A percentile compares a stretch with the other conserved stretches of the same genome.
Evolutionary conservation across 1,140 invertebrate species (phyloP).

Genomic region (Ptiloglossa arizonensis): DNA sequence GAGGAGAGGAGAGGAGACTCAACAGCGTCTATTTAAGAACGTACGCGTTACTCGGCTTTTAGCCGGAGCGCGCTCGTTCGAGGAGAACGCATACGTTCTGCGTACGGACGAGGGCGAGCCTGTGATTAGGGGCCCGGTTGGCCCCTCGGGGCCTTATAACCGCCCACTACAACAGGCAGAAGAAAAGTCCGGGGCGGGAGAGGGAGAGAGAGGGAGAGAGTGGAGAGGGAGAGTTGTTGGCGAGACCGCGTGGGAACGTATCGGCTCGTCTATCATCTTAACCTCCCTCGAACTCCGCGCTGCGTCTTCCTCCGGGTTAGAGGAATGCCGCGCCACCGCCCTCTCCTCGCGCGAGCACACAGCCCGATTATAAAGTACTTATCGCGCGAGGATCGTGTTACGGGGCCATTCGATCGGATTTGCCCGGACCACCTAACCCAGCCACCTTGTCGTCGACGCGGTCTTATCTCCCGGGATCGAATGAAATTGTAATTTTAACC

Average conservation of each 20-base stretch:
- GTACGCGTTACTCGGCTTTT: conserved; percentile 67
- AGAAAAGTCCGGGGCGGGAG: conserved; percentile 22
- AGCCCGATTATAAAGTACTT: conserved; percentile 49
- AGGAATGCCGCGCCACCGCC: conserved; percentile 26
- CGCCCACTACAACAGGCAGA: conserved; percentile 75
- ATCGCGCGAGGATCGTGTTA: conserved; percentile 44
- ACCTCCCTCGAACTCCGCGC: conserved; percentile 61
- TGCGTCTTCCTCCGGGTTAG: conserved; percentile 22
- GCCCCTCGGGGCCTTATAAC: conserved; percentile 72
- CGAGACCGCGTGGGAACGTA: conserved; percentile 78
- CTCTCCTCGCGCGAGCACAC: conserved; percentile 5
- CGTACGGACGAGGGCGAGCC: conserved; percentile 68
- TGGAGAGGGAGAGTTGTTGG: conserved; percentile 39
- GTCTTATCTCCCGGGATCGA: conserved; percentile 21
- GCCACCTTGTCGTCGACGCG: neutral
- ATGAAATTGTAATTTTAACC: conserved; percentile 36
- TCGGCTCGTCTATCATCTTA: conserved; percentile 78
- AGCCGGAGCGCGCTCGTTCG: conserved; percentile 57
- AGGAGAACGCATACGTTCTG: conserved; percentile 63
- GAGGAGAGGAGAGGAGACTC: conserved; percentile 32
- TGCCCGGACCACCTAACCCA: conserved; percentile 5
- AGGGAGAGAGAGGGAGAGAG: conserved; percentile 51
- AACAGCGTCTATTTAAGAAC: conserved; percentile 66
- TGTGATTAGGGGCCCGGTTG: conserved; percentile 77
- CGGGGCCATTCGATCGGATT: conserved; percentile 39